Evolutionary conservation across 2,888 invertebrate species (phyloP), one percentile per base, ranked within the genome.

Genomic region (Drosophila tanythrix): DNA sequence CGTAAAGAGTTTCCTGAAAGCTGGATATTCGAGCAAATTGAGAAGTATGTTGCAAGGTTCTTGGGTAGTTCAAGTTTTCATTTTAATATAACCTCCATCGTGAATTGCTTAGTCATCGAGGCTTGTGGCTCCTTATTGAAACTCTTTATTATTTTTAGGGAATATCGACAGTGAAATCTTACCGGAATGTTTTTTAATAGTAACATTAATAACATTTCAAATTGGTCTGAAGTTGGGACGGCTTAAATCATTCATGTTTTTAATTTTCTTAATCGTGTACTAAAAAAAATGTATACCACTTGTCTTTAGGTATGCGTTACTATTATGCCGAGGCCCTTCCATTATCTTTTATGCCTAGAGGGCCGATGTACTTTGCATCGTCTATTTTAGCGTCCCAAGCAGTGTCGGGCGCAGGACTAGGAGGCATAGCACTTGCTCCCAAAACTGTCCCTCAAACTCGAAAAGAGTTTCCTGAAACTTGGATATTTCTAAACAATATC

Each of bases 1-100:
- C 80, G 80, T 59, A 52, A 71, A 57, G 65, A 79, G 15, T 79
- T 79, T 43, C 58, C 60, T 10, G 86, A 82, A 29, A 82, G 51
- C 40, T 82, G 83, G 86, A 70, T 82, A 52, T 82, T 80, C 52
- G 60, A 70, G 38, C 31, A 56, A 25, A 36, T 59, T 36, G 67
- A 62, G 38, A 74, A 62, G 73, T 74, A 74, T 68, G 43, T 1
- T 43, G 62, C 38, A 76, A 59, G 29, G 29, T 27, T 8, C 13
- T 43, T 43, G 10, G 27, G 15, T 35, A 27, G 35, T 5, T 29
- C 10, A 15, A 40, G 21, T 10, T 57, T 40, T 56, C 8, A 7
- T 25, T 56, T 35, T 21, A 43, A 21, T 21, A 43, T 43, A 43
- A 11, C 5, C 11, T 11, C 2, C 2, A 43, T 21, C 0, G 11